These are phyloP conservation scores for Euwallacea similis DNA, from an alignment of 1,140 invertebrate genomes.

Conservation along the genomic window DNA sequence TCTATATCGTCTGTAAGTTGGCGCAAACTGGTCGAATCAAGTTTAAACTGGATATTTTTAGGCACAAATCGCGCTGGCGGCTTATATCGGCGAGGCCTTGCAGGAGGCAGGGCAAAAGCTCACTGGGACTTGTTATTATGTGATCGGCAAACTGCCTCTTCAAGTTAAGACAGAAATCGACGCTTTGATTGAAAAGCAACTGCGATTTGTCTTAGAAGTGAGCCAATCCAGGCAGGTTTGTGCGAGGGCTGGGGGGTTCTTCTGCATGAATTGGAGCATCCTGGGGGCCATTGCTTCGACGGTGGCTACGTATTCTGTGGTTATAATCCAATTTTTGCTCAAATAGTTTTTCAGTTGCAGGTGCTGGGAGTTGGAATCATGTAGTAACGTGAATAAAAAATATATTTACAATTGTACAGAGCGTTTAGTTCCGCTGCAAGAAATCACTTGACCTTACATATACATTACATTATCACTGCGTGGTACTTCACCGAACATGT, in stretches of 20 bases:
- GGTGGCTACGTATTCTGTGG: slow-evolving; percentile 25
- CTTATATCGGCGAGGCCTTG: slow-evolving; percentile 12
- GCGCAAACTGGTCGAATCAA: neutral
- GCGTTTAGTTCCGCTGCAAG: too few relatives aligned
- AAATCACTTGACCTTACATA: too few relatives aligned
- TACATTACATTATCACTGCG: too few relatives aligned
- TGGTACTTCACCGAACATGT: slow-evolving; percentile 13
- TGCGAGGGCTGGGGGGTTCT: slow-evolving; percentile 20
- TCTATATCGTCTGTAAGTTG: neutral
- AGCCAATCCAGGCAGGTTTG: slow-evolving; percentile 3
- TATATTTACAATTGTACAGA: too few relatives aligned
- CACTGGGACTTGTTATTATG: neutral
- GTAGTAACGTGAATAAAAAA: too few relatives aligned
- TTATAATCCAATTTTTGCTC: slow-evolving; percentile 26
- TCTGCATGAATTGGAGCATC: slow-evolving; percentile 24
- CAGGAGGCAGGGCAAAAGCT: slow-evolving; percentile 12
- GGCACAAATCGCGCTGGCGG: slow-evolving; percentile 9
- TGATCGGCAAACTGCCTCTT: slow-evolving; percentile 14
- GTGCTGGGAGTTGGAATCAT: too few relatives aligned
- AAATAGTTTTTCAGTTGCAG: slow-evolving; percentile 6
- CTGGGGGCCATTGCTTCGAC: slow-evolving; percentile 23
- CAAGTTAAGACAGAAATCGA: neutral
- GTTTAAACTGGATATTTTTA: slow-evolving; percentile 4
- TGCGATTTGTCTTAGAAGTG: slow-evolving; percentile 9
- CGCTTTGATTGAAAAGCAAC: slow-evolving; percentile 4